Base-by-base conservation (phyloP, 1,140 invertebrate genomes). In the Bursaphelenchus mucronatus region DNA sequence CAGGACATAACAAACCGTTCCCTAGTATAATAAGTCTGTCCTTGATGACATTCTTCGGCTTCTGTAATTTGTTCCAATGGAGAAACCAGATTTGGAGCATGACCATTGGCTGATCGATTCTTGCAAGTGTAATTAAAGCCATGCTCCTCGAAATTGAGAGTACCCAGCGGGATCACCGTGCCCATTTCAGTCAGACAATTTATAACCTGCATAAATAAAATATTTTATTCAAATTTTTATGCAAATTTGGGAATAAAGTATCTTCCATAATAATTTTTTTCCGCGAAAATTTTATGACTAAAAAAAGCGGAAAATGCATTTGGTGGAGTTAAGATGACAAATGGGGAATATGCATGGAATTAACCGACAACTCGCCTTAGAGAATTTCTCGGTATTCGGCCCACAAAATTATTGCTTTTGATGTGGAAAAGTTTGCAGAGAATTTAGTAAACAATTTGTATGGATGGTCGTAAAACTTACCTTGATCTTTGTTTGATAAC, bases 1-100 rank as follows among this genome's bases (percentile, higher is more conserved):
- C 71, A 73, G n/a, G 71, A 74, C 21, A 75, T 50, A 39, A 76
- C 52, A 39, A 71, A 76, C 21, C 61, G 67, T 45, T 64, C 74
- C 8, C 69, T 53, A 44, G 64, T 17, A 64, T 76, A 74, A 11
- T 51, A 41, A 8, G 15, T 15, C 19, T 54, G 53, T 30, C 69
- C 68, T n/a, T 11, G 19, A 15, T 67, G 66, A 11, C 59, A 69
- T 61, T 76, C 68, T 51, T 59, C 68, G 39, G 59, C 71, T 15
- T 49, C 52, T 49, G 75, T 67, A 15, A 30, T 30, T 61, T 13
- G 21, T 46, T 30, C 13, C 19, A 19, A 13, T 61, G 61, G 17
- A 43, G 21, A 40, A 13, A 21, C 9, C 30, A 19, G n/a, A 10
- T 41, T 53, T n/a, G 57, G 21, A n/a, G 52, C 55, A 11, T 30